A percentile compares a stretch with the other conserved stretches of the same genome.
These are phyloP conservation scores for Bombus consobrinus DNA, from an alignment of 1,140 invertebrate genomes.

Conservation along the genomic window DNA sequence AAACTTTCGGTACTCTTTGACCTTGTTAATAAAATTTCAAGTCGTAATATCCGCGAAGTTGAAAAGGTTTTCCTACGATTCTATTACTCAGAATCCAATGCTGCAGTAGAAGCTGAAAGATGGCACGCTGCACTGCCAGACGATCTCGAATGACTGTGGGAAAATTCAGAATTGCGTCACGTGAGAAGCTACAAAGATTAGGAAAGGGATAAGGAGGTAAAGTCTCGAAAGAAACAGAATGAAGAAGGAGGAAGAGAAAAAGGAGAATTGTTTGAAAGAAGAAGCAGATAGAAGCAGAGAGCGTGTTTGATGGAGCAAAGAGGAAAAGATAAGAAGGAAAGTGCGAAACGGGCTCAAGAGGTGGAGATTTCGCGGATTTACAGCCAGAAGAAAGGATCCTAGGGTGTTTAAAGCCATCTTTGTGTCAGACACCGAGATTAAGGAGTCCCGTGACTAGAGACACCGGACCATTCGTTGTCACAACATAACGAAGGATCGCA, in stretches of 20 bases:
- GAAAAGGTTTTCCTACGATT: neutral
- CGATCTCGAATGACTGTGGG: neutral
- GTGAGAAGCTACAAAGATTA: neutral
- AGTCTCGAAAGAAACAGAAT: neutral
- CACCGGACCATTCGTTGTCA: neutral
- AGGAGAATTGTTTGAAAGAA: neutral
- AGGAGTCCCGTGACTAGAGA: neutral
- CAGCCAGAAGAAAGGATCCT: constrained; percentile 17
- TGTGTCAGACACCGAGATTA: constrained; percentile 17
- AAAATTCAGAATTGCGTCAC: too few species aligned
- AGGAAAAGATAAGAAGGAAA: neutral
- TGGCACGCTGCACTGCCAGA: too few species aligned
- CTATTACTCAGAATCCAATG: neutral
- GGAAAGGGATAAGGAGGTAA: neutral
- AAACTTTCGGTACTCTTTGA: too few species aligned
- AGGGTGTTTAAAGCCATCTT: neutral
- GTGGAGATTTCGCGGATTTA: constrained; percentile 1
- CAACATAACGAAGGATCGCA: constrained; percentile 28
- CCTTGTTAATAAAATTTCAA: too few species aligned
- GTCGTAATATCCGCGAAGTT: too few species aligned
- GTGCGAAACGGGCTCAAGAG: neutral
- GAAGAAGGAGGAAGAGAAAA: neutral
- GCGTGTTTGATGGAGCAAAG: neutral
- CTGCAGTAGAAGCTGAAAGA: neutral
- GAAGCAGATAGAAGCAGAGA: too few species aligned